Evolutionary conservation across 2,113 vertebrate genomes (phyloP), one percentile per base, ranked within the genome.

Genomic region (Emydocephalus ijimae): DNA sequence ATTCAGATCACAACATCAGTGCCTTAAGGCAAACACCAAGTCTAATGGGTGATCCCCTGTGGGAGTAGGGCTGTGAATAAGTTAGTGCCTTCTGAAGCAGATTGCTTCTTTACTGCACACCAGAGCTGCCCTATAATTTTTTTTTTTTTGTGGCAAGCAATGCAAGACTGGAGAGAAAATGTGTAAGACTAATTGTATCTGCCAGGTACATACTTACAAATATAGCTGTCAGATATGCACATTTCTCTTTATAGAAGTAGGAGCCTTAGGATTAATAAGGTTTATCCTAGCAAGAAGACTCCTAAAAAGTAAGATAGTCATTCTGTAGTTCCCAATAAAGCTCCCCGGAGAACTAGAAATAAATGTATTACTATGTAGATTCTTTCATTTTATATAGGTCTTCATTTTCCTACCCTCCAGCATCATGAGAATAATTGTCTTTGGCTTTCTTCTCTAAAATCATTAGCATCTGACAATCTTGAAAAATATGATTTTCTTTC

Each of bases 401-500:
- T 18, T 1, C 18, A 88, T 93, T 95, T 91, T 20, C 89, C 23
- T 43, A 23, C n/a, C 29, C 87, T 85, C 61, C 92, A 93, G 18
- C 57, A 59, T 91, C 8, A 55, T 45, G 92, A 95, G n/a, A 92
- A 90, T 1, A 94, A 93, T 5, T 8, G 39, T 39, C 50, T 94
- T 50, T 92, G 48, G 87, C 69, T 91, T 93, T n/a, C 54, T 95
- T 95, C 64, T 94, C 48, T 74, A 92, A 93, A 87, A 81, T 96
- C 91, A 91, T 96, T 96, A 96, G 1, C 91, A 91, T 94, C 81
- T 48, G 92, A 88, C 64, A 7, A 0, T 95, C 94, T 97, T 95
- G 95, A 95, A 94, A 92, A 88, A 94, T 87, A 90, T 93, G 48
- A 94, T 85, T 94, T 85, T 74, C 93, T 96, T 95, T 96, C 48